Base-by-base conservation (phyloP, 1,140 invertebrate genomes). In the Holotrichia oblita region DNA sequence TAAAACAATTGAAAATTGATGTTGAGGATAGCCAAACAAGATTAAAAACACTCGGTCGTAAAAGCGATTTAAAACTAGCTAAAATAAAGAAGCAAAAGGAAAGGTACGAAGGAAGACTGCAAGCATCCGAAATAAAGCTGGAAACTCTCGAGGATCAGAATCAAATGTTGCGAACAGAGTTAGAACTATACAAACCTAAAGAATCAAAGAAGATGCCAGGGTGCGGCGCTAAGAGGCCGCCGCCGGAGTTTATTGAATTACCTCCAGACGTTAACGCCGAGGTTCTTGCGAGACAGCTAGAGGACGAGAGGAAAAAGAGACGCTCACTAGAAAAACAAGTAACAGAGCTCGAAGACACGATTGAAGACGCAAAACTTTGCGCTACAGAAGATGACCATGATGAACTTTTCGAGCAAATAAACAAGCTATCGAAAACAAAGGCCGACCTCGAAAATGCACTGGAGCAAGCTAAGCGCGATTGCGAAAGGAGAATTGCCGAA, bases 401-500 rank as follows among this genome's bases (percentile, higher is more conserved):
- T 64, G 79, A 81, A 22, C 27, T 81, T 14, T 20, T 75, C 61
- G 40, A 55, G 20, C 40, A 79, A 41, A 40, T 77, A 10, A 40
- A 74, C 64, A 59, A 78, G 27, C 48, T 81, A 27, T 77, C 79
- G 72, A 78, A 78, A 40, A 78, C 79, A 41, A 77, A 73, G 41
- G 69, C 40, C 4, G 44, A n/a, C 17, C 20, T 79, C 17, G 76
- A 79, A 74, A 79, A 79, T 41, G 75, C 79, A 76, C 14, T 81
- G n/a, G 80, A 79, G 20, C 69, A 73, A 42, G 40, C 64, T 12
- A 24, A 24, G 22, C 61, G 27, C 22, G 61, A 69, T 34, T 69
- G 22, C 12, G 61, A 69, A 24, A 69, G 20, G 22, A 69, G 12
- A 24, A 24, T 69, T 9, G 8, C 22, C 1, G 27, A 69, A 14